Conservation (phyloP, 2,797 vertebrate genomes). For the Taenioides sp. region DNA sequence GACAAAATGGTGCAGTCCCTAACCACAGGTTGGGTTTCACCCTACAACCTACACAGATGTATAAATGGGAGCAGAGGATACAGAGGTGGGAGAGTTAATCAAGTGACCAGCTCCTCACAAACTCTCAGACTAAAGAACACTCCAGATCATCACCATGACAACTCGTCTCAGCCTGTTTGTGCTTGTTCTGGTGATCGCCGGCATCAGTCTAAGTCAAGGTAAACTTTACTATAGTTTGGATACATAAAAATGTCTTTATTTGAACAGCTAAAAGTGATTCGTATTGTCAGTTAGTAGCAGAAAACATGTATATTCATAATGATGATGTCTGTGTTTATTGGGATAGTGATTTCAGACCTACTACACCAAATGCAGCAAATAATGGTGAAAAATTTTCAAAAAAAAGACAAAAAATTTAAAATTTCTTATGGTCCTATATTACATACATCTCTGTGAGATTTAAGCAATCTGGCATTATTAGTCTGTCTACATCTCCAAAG, state of each 20-base stretch:
- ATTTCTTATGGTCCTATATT: too few relatives aligned
- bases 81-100: background rate
- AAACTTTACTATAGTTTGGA: constrained; percentile 10
- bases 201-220: constrained; percentile 67
- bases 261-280: background rate
- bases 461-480: too few relatives aligned
- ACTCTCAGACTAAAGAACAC: constrained; percentile 1
- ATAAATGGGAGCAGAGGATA: background rate
- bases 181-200: constrained; percentile 58
- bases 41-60: background rate
- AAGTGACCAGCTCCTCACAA: background rate
- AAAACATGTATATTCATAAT: background rate
- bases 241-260: background rate
- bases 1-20: background rate
- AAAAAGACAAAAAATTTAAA: too few relatives aligned
- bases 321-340: background rate
- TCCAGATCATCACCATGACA: constrained; percentile 54
- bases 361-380: too few relatives aligned
- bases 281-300: background rate
- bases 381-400: too few relatives aligned
- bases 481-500: too few relatives aligned
- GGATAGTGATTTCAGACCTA: too few relatives aligned
- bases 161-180: constrained; percentile 61
- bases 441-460: too few relatives aligned
- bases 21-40: background rate